Base-by-base conservation (phyloP, 2,888 invertebrate genomes). In the Orthosia gracilis region DNA sequence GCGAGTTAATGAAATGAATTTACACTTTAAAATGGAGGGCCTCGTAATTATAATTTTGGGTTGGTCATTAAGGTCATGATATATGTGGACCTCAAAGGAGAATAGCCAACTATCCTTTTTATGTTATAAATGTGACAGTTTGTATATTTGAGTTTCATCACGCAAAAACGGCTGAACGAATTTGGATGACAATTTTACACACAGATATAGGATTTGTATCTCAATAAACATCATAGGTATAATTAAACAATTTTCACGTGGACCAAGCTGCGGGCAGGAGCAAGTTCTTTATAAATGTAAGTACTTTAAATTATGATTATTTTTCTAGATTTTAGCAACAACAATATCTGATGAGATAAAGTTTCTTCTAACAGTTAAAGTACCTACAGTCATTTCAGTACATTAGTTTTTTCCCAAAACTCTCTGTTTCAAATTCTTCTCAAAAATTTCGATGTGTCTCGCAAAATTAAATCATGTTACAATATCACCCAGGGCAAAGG, bases 381-480 rank as follows among this genome's bases (percentile, higher is more conserved):
- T n/a, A 47, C 9, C 13, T 23, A 49, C 1, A 23, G 7, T 26
- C 17, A 4, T 57, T 7, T 0, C 9, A 21, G 21, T n/a, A n/a
- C 18, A 66, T 54, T 45, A 31, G 31, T 26, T 23, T 15, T 67
- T 26, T 49, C n/a, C 26, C 40, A 17, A 72, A 55, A 52, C 17
- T 1, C 54, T 49, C 52, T 55, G 72, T 23, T 26, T 17, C 52
- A 58, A 65, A 76, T 61, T 64, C 17, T 50, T 63, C 62, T 12
- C 0, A 31, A 66, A 78, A 75, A 57, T 31, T 15, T 66, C 49
- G 17, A 63, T 63, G 31, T 61, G 49, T 49, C 17, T 73, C 21
- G 49, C 26, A 59, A 76, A 81, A 82, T 82, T 65, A 76, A 71
- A 82, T 69, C 23, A 72, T 66, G 69, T 69, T 71, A 73, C 69